Conservation (phyloP, 2,888 invertebrate species). For the Carterocephalus palaemon region DNA sequence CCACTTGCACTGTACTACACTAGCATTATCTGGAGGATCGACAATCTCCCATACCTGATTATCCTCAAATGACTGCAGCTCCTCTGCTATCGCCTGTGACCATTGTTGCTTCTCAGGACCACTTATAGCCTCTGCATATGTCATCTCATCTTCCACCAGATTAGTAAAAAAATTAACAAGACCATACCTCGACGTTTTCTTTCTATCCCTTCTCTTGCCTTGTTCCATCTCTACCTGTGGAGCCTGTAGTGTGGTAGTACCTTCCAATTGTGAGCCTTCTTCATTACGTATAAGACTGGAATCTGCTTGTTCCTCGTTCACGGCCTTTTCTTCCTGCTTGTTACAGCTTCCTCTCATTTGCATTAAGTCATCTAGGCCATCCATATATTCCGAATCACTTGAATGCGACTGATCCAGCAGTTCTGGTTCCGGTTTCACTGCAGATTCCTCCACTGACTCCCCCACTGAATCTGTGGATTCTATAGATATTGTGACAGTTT, state of each 20-base stretch:
- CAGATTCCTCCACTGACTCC: neutral
- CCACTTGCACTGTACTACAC: constrained; percentile 20
- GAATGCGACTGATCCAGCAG: neutral
- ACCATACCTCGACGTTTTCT: constrained; percentile 1
- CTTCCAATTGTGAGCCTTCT: neutral
- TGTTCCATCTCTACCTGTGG: neutral
- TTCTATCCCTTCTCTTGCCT: neutral
- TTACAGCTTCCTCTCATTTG: too few relatives aligned
- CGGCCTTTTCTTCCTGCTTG: neutral
- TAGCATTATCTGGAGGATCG: neutral
- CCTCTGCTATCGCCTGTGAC: constrained; percentile 17
- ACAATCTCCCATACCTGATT: constrained; percentile 19
- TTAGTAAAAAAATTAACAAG: neutral
- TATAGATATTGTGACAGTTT: too few relatives aligned
- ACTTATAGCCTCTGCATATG: constrained; percentile 8
- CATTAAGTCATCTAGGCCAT: neutral
- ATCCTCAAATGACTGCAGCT: constrained; percentile 18
- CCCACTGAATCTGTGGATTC: constrained; percentile 9
- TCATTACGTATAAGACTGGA: too few relatives aligned
- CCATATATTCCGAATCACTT: neutral
- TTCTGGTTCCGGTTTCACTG: constrained; percentile 1
- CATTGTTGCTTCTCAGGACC: constrained; percentile 14
- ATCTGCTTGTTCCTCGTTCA: neutral
- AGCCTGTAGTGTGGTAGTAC: neutral
- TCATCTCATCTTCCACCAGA: neutral